These are phyloP conservation scores for Gadopsis bispinosus DNA, from an alignment of 2,797 vertebrate species.

Conservation along the genomic window DNA sequence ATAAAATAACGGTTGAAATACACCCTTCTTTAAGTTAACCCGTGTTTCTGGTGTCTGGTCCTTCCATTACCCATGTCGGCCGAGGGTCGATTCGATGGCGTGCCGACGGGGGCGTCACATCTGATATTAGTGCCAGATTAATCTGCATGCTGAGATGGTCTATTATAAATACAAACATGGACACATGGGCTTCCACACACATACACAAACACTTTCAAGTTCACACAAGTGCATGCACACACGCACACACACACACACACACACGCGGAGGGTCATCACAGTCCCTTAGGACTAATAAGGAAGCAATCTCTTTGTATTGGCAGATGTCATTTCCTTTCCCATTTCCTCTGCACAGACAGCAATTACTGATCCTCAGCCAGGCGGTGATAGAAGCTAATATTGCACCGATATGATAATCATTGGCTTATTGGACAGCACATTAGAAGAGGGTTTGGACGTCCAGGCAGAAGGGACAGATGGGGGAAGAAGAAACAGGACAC, in stretches of 20 bases:
- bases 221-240: conserved; percentile 43
- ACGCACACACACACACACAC: conserved; percentile 17
- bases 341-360: conserved; percentile 76
- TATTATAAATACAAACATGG: conserved; percentile 53
- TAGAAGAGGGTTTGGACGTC: conserved; percentile 71
- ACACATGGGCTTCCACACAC: conserved; percentile 6
- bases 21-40: too few species aligned
- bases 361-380: conserved; percentile 78
- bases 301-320: conserved; percentile 76
- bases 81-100: too few species aligned
- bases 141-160: conserved; percentile 43
- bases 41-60: too few species aligned
- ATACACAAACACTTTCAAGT: conserved; percentile 28
- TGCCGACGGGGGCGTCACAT: too few species aligned
- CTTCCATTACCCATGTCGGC: too few species aligned
- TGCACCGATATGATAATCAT: conserved; percentile 80
- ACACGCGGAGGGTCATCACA: conserved; percentile 50
- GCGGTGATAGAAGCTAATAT: conserved; percentile 76
- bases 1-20: too few species aligned
- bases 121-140: conserved; percentile 40
- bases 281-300: conserved; percentile 75
- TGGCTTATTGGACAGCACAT: conserved; percentile 73
- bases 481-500: conserved; percentile 56
- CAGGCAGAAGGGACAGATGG: conserved; percentile 75
- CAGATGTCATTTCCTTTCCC: conserved; percentile 80